Conservation (phyloP, 2,888 invertebrate species). For the Heliconius ethilla region DNA sequence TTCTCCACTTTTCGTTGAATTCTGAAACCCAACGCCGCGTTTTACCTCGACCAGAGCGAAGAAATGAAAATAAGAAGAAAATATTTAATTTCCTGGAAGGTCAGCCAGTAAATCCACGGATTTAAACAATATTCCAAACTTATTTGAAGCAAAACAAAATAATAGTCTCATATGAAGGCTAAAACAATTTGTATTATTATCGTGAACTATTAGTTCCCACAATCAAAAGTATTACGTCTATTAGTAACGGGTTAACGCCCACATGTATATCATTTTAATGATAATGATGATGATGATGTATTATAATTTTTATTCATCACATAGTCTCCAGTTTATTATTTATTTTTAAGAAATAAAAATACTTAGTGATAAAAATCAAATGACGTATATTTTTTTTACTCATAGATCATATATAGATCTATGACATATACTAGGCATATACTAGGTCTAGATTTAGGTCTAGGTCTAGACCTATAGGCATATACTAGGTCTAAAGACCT, state of each 20-base stretch:
- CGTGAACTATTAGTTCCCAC: constrained; percentile 27
- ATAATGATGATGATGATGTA: constrained; percentile 25
- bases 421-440: no score
- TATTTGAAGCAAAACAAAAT: neutral
- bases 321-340: neutral
- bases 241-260: constrained; percentile 33
- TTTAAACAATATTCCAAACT: neutral
- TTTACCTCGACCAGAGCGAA: no score
- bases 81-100: no score
- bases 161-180: neutral
- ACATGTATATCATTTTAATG: constrained; percentile 27
- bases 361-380: neutral
- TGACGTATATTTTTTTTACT: neutral
- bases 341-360: neutral
- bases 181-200: neutral
- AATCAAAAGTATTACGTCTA: constrained; percentile 5
- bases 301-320: neutral
- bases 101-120: neutral
- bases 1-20: neutral
- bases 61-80: no score
- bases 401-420: no score
- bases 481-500: neutral
- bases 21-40: no score
- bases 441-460: no score
- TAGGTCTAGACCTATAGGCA: no score